Percentiles rank a stretch among this genome's conserved stretches.
These are phyloP conservation scores for Propithecus perrieri DNA, from an alignment of 2,797 vertebrate species.

Conservation along the genomic window DNA sequence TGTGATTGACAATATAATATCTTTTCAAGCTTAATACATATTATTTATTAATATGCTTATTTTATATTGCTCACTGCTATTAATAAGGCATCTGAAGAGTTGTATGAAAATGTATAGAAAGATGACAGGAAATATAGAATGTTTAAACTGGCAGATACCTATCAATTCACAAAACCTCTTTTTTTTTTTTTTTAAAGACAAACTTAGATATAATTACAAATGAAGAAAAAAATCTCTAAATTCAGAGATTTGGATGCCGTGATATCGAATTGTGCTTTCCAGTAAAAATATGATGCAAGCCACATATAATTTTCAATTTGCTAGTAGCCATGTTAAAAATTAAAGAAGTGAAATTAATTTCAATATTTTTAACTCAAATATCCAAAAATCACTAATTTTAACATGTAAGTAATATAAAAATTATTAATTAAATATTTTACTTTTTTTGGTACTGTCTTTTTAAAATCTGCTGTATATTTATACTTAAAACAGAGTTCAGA, in stretches of 20 bases:
- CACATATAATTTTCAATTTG: background rate
- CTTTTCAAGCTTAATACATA: background rate
- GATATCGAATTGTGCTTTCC: background rate
- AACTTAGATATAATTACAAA: background rate
- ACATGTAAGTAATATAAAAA: background rate
- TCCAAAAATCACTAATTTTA: constrained; percentile 37
- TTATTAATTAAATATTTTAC: background rate
- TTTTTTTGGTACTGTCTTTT: background rate
- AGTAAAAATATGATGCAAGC: background rate
- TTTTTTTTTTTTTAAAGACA: background rate
- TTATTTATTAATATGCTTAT: background rate
- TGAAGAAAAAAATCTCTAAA: background rate
- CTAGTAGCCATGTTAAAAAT: background rate
- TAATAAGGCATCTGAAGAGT: background rate
- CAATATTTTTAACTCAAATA: background rate
- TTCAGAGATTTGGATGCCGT: background rate
- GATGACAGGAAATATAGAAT: background rate
- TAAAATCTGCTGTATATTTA: background rate
- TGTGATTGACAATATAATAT: background rate
- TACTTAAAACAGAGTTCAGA: background rate
- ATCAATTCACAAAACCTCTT: background rate
- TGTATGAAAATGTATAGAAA: background rate
- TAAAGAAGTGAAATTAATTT: constrained; percentile 32
- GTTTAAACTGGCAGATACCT: background rate
- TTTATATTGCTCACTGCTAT: background rate